These are phyloP conservation scores for Drosophila koepferae DNA, from an alignment of 2,888 invertebrate species.

Conservation along the genomic window DNA sequence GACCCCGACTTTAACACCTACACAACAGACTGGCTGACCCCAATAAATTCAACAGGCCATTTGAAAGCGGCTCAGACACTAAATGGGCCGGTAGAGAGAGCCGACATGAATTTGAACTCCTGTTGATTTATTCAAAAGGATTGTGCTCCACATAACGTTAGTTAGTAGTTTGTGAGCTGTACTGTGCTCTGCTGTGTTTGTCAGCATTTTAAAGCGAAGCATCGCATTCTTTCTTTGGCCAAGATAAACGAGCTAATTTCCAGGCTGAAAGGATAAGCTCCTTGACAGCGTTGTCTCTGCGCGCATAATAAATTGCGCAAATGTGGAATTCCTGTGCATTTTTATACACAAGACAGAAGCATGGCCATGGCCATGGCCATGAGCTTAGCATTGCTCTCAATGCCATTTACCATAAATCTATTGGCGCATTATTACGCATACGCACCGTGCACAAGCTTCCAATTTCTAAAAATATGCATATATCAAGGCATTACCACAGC, in stretches of 20 bases:
- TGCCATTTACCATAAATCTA: constrained; percentile 68
- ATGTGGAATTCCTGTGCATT: constrained; percentile 75
- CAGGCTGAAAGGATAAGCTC: constrained; percentile 35
- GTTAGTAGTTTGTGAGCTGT: constrained; percentile 49
- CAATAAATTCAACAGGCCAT: constrained; percentile 63
- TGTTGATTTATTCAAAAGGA: constrained; percentile 75
- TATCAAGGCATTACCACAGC: constrained; percentile 65
- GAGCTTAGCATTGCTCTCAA: constrained; percentile 18
- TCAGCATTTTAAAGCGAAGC: constrained; percentile 56
- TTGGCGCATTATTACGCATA: constrained; percentile 75
- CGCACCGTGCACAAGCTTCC: constrained; percentile 49
- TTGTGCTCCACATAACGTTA: constrained; percentile 53
- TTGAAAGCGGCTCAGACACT: constrained; percentile 30
- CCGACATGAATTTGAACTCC: constrained; percentile 41
- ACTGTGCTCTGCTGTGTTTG: constrained; percentile 15
- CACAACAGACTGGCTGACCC: constrained; percentile 47
- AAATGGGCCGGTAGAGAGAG: not conserved
- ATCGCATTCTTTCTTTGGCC: constrained; percentile 31
- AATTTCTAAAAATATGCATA: constrained; percentile 43
- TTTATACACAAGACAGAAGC: constrained; percentile 67
- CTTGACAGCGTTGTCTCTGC: constrained; percentile 38
- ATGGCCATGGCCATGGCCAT: constrained; percentile 17
- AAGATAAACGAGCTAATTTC: constrained; percentile 79
- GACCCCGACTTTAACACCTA: constrained; percentile 39
- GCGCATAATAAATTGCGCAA: constrained; percentile 68